Evolutionary conservation across 2,113 vertebrate genomes (phyloP).

Genomic region (Gavialis gangeticus): DNA sequence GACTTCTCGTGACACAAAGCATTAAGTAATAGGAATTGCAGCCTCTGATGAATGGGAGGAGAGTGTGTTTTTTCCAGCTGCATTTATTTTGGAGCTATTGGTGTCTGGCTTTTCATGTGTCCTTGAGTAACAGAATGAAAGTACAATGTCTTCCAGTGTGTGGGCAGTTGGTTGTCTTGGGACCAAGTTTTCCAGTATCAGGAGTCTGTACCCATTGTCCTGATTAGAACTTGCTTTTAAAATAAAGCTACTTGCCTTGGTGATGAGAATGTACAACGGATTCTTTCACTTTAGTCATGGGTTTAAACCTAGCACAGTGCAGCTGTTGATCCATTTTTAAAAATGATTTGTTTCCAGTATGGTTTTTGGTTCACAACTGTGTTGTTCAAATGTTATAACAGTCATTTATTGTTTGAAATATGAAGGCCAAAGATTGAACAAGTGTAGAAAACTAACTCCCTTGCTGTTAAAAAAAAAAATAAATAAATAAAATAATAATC

Average conservation of each 20-base stretch:
- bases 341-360: neutral
- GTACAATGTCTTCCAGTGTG: neutral
- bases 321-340: neutral
- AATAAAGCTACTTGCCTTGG: neutral
- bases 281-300: neutral
- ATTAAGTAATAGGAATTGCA: neutral
- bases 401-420: neutral
- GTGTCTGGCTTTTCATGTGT: neutral
- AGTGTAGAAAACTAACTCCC: neutral
- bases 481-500: too few relatives aligned
- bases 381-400: neutral
- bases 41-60: neutral
- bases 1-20: neutral
- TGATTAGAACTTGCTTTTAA: accelerated
- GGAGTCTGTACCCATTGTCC: neutral
- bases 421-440: neutral
- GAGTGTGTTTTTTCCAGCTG: neutral
- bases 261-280: accelerated
- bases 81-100: neutral
- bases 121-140: neutral
- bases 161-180: neutral
- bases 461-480: neutral
- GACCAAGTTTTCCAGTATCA: neutral
- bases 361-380: neutral
- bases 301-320: neutral